phyloP scores from a whole-genome alignment of 2,797 vertebrate species.

The Pangasius larnaudii region DNA sequence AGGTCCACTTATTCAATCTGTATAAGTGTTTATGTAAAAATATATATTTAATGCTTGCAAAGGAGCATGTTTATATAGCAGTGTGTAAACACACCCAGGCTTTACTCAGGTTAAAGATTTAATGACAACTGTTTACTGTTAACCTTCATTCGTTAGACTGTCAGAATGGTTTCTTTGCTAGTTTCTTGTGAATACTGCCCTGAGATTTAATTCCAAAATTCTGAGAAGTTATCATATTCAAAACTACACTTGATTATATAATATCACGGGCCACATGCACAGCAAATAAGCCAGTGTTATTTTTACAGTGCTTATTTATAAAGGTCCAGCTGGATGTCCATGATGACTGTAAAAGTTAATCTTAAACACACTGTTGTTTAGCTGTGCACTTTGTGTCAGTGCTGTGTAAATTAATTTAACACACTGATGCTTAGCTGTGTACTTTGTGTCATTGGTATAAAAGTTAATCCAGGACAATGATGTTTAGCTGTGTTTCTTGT shows the following conservation, averaged over 20 bases:
- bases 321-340: background rate
- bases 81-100: background rate
- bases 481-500: background rate
- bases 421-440: background rate
- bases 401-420: conserved; percentile 18
- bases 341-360: conserved; percentile 18
- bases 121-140: background rate
- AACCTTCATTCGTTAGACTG: background rate
- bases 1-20: background rate
- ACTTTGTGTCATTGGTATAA: conserved; percentile 9
- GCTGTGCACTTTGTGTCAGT: conserved; percentile 5
- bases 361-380: background rate
- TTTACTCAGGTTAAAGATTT: background rate
- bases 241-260: background rate
- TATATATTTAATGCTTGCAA: background rate
- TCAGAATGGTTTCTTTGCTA: background rate
- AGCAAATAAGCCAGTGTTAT: background rate
- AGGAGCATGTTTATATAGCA: background rate
- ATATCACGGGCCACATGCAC: background rate
- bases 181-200: background rate
- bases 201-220: background rate
- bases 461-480: background rate
- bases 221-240: background rate
- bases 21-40: background rate
- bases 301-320: conserved; percentile 4